phyloP scores from a whole-genome alignment of 2,797 vertebrate species.

The Acanthis flammea region DNA sequence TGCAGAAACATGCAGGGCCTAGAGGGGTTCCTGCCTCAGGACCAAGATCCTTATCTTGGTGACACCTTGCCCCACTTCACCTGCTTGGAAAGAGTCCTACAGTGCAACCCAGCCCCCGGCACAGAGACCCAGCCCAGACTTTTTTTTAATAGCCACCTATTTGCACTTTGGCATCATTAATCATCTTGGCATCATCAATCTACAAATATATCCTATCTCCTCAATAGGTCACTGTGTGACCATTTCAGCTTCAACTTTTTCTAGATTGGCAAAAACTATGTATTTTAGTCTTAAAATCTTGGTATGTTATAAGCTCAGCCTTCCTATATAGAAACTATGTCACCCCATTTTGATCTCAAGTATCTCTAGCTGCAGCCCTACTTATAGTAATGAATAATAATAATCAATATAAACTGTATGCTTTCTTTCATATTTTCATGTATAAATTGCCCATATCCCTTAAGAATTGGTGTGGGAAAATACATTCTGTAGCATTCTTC shows the following conservation, averaged over 20 bases:
- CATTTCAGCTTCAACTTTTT: not conserved
- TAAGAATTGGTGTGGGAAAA: slow-evolving; percentile 47
- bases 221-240: not conserved
- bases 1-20: not conserved
- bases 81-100: not conserved
- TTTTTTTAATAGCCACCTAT: not conserved
- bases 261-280: not conserved
- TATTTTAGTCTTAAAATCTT: not conserved
- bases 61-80: not conserved
- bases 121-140: not conserved
- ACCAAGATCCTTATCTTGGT: accelerated
- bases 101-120: not conserved
- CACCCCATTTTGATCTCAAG: not conserved
- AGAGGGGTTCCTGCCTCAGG: not conserved
- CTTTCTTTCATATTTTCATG: slow-evolving; percentile 30
- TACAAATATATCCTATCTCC: not conserved
- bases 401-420: slow-evolving; percentile 11
- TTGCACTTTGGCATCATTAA: not conserved
- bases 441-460: slow-evolving; percentile 51
- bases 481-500: slow-evolving; percentile 44
- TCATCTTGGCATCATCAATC: not conserved
- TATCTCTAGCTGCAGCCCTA: not conserved
- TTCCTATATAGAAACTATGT: not conserved
- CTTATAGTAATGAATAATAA: slow-evolving; percentile 44
- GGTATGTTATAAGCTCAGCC: not conserved